Percentiles rank a stretch among this genome's conserved stretches.
Conservation (phyloP, 2,797 vertebrate species). For the Karalla daura region DNA sequence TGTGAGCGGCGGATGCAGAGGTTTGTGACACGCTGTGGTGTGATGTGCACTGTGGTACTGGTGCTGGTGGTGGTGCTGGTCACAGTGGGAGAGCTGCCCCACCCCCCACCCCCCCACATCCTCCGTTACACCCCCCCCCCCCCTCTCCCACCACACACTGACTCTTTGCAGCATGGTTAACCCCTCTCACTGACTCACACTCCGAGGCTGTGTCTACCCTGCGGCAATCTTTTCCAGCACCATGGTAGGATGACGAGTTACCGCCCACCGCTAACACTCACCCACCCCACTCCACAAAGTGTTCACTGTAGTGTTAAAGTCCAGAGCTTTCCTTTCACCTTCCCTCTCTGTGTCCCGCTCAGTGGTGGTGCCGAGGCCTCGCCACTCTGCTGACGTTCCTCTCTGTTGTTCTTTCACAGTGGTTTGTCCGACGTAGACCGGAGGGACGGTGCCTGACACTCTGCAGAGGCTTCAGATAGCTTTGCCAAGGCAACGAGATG, state of each 20-base stretch:
- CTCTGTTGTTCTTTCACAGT: conserved; percentile 83
- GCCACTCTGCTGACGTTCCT: conserved; percentile 11
- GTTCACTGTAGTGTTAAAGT: not conserved
- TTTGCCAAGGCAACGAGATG: conserved; percentile 35
- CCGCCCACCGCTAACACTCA: not conserved
- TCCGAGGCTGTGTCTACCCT: not conserved
- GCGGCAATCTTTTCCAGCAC: not conserved
- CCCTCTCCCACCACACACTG: conserved; percentile 15
- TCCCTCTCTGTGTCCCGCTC: conserved; percentile 14
- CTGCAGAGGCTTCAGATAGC: conserved; percentile 44
- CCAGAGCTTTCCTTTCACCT: not conserved
- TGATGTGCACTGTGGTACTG: conserved; percentile 54
- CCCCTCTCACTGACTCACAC: not conserved
- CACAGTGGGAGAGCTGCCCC: conserved; percentile 42
- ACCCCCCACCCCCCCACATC: conserved; percentile 33
- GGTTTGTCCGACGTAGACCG: conserved; percentile 90
- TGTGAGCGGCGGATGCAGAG: conserved; percentile 87
- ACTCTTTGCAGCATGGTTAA: conserved; percentile 21
- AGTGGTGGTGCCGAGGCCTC: not conserved
- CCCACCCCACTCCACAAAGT: not conserved
- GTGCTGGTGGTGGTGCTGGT: conserved; percentile 50
- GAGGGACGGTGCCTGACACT: conserved; percentile 11
- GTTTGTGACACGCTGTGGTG: conserved; percentile 83
- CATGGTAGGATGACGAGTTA: not conserved
- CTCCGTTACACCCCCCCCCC: conserved; percentile 9